Conservation (phyloP, 2,888 invertebrate species). For the Seira sanloemensis region DNA sequence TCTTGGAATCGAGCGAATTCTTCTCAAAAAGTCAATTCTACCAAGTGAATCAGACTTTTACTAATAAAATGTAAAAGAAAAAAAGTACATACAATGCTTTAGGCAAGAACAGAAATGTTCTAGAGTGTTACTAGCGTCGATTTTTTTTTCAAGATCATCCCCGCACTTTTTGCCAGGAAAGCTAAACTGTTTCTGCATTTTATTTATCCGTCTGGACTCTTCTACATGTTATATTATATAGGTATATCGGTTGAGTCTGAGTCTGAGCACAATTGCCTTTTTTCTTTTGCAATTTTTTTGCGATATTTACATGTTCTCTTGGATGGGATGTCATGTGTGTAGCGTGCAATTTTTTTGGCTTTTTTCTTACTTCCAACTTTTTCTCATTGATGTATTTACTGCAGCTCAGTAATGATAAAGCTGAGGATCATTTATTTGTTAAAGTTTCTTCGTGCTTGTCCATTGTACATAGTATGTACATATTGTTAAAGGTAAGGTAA, state of each 20-base stretch:
- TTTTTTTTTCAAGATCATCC: too few relatives aligned
- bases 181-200: too few relatives aligned
- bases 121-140: neutral
- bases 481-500: too few relatives aligned
- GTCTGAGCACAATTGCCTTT: too few relatives aligned
- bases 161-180: too few relatives aligned
- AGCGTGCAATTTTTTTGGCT: slow-evolving; percentile 1
- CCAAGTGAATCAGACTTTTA: neutral
- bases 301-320: neutral
- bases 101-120: too few relatives aligned
- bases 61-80: slow-evolving; percentile 4
- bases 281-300: neutral
- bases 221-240: too few relatives aligned
- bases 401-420: neutral
- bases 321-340: neutral
- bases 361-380: neutral
- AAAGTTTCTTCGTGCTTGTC: neutral
- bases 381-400: neutral
- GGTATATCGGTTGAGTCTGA: too few relatives aligned
- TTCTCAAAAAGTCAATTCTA: neutral
- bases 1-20: slow-evolving; percentile 4
- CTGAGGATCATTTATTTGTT: neutral
- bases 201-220: too few relatives aligned
- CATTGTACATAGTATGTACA: neutral
- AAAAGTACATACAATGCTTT: neutral